Evolutionary conservation across 2,888 invertebrate species (phyloP), one percentile per base, ranked within the genome.

Genomic region (Eupithecia dodoneata): DNA sequence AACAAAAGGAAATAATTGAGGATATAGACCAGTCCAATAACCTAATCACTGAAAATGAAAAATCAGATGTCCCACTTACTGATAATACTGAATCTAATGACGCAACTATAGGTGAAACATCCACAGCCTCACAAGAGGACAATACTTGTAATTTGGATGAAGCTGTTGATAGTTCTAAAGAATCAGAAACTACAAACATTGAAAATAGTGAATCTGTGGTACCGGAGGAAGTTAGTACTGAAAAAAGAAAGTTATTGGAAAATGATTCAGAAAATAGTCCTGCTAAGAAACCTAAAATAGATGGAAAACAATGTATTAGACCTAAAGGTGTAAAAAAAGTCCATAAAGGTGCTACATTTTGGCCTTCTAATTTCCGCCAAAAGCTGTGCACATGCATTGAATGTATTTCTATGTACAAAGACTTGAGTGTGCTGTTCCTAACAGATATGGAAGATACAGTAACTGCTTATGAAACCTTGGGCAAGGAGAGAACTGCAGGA

Each of bases 401-500:
- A 72, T 98, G 98, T 86, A 90, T 95, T 88, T 89, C 96, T 78
- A 95, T 97, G 92, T 99, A 99, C 87, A 96, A 96, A 86, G 95
- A 96, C 42, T 93, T 97, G 71, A 96, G 96, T 49, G 95, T 99
- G 4, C 89, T 95, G 75, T 99, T 97, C 89, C 92, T 99, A 71
- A 92, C 97, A 49, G 98, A 99, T 90, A 93, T 95, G 0, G 96
- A 97, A 82, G 99, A 99, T 88, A 98, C 98, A 0, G 97, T 98
- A 0, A 96, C 96, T 80, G 96, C 96, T 0, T 99, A 98, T 91
- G 97, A 98, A 92, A 97, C 96, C 83, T 96, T 97, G 83, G 97
- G 97, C 15, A 97, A 97, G 90, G 96, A 96, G 76, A 96, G 96
- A 73, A 93, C 91, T 10, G 95, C 96, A 81, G 93, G 92, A 0